Evolutionary conservation across 2,113 vertebrate species (phyloP), one percentile per base, ranked within the genome.

Genomic region (Barbus barbus): DNA sequence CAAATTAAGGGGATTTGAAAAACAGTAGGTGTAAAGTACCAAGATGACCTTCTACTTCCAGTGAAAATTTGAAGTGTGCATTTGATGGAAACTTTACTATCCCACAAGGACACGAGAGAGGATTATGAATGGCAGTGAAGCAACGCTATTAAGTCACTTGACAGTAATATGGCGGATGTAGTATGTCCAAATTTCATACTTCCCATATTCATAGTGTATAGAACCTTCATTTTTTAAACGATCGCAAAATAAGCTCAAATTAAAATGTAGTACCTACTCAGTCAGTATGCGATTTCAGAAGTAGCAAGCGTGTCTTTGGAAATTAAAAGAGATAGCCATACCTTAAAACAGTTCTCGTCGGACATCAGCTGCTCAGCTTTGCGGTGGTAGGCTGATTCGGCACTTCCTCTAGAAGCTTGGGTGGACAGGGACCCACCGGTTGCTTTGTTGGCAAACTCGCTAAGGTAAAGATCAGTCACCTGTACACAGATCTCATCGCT

Each of bases 311-410:
- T 8, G 38, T 24, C n/a, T 72, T 14, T 1, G 20, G 2, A 46
- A 71, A 24, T 41, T 46, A 8, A 63, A 16, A 44, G 12, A 26
- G 12, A 75, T 51, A 51, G 16, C 20, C 16, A 3, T 92, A 99
- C 98, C 97, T 99, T 98, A 90, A 99, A 98, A 85, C 97, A 98
- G 91, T 99, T 99, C 91, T 99, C 98, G 41, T 99, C 98, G 0
- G 96, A 95, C 96, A 98, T 97, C 7, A 98, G 97, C 90, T 98
- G 97, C 92, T 99, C 96, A 0, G 97, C 96, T 89, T 97, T 98
- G 90, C 96, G 95, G 91, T 98, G 98, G 91, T 99, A 99, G 0
- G 93, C 88, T 0, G 92, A 94, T 85, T 99, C 97, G 20, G 94
- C 92, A 5, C 94, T 77, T 18, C 31, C 88, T 86, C 53, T 97